Conservation (phyloP, 2,888 invertebrate genomes). For the Epinotia ramella region DNA sequence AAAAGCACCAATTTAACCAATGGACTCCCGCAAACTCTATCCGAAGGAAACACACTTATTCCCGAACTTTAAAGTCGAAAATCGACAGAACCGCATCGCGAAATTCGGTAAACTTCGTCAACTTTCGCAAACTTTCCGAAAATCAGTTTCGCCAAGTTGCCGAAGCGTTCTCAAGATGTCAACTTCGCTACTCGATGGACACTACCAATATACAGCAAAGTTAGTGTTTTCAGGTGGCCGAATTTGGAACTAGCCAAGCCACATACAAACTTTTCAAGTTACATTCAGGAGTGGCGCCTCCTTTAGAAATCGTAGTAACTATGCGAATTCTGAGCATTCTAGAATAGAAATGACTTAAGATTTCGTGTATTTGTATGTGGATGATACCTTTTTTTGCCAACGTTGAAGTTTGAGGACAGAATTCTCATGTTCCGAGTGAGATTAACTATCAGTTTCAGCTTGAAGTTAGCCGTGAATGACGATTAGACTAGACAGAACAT, state of each 20-base stretch:
- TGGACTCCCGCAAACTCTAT: background rate
- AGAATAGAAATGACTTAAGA: background rate
- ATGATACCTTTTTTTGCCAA: background rate
- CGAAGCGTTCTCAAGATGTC: conserved; percentile 46
- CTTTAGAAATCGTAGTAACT: conserved; percentile 17
- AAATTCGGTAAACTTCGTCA: conserved; percentile 38
- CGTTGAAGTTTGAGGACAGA: conserved; percentile 34
- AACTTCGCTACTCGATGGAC: conserved; percentile 46
- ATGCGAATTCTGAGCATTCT: background rate
- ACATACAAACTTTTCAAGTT: conserved; percentile 37
- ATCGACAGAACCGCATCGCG: conserved; percentile 1
- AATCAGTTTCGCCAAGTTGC: conserved; percentile 44
- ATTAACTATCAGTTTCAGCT: conserved; percentile 41
- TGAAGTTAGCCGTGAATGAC: conserved; percentile 11
- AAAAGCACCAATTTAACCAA: conserved; percentile 23
- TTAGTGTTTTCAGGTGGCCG: conserved; percentile 36
- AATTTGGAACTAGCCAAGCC: conserved; percentile 39
- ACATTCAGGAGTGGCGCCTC: conserved; percentile 32
- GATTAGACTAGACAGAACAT: conserved; percentile 10
- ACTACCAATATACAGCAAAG: conserved; percentile 43
- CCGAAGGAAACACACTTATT: conserved; percentile 5
- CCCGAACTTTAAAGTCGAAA: conserved; percentile 14
- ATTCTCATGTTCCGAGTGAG: conserved; percentile 39
- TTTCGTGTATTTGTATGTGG: background rate
- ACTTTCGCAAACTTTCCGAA: conserved; percentile 44